Base-by-base conservation (phyloP, 2,113 vertebrate genomes). In the Brachirus orientalis region DNA sequence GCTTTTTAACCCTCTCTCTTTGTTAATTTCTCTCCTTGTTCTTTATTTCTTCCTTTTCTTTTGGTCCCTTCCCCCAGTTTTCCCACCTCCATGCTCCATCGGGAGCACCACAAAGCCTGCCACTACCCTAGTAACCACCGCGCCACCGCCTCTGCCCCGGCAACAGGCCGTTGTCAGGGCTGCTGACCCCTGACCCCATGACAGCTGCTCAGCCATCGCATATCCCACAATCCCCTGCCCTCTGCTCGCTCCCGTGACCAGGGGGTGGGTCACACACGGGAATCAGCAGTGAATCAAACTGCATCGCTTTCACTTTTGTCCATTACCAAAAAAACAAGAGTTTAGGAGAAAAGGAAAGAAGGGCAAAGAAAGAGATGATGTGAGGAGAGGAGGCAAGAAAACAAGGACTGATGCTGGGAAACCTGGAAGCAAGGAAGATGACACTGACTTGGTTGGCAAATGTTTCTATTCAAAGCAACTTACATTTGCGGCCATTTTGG, bases 191-290 rank as follows among this genome's bases (percentile, higher is more conserved):
- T 88, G 86, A 89, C 88, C 86, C 68, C 65, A 19, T 41, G 84
- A 87, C 92, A 93, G 92, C 88, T 93, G 92, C 88, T 87, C 75
- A 80, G 67, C 62, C 47, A 67, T 52, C 57, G 16, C 77, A 33
- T 54, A 72, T 80, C 82, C 79, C 80, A 82, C 88, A 88, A 79
- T 88, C 69, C 87, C 68, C 69, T 81, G 73, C 64, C 79, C 77
- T 33, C 46, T 46, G 76, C 63, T 80, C 56, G 14, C 76, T 84
- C 83, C 72, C 64, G 63, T 77, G 83, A 82, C 85, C 75, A 51
- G 36, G 54, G 63, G 82, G 86, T 14, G 51, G 33, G 52, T 85
- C 80, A 79, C 41, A 13, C 63, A 33, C 12, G 14, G 66, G 69
- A 57, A 58, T 63, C 53, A 22, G 48, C 0, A 0, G 46, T 37